Evolutionary conservation across 1,140 invertebrate species (phyloP), one percentile per base, ranked within the genome.

Genomic region (Pseudomyrmex cubaensis): DNA sequence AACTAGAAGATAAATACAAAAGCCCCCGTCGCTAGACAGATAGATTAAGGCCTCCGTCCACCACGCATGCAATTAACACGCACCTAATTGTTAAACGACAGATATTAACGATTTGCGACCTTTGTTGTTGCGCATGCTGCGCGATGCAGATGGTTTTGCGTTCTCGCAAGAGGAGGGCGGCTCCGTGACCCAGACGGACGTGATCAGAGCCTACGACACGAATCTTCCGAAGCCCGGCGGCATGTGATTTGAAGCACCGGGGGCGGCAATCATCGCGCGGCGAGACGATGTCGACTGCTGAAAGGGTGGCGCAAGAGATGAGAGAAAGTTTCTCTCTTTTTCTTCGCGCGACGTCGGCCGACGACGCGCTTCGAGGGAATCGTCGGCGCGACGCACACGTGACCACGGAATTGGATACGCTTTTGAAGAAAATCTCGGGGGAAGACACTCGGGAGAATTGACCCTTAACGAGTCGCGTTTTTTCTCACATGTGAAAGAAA

Each of bases 101-200:
- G 87, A 85, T 9, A 64, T 69, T 85, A 89, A 89, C 82, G 48
- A 61, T 62, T 87, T 77, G 76, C 84, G 84, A 61, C 85, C 77
- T 89, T 87, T 90, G 15, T 87, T 90, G 77, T 90, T 90, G 84
- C 64, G 77, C 80, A 90, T 85, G 86, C 87, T 88, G 77, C 89
- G 56, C 62, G 73, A 85, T 84, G 77, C 95, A 99, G 98, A 99
- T 97, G 99, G 99, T 83, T 99, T 98, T 95, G 99, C 99, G 84
- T 99, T 99, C 95, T 99, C 99, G 17, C 99, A 99, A 97, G 99
- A 99, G 95, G 99, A 99, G 96, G 97, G 98, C 92, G 98, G 98
- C 83, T 97, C 97, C 89, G 97, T 99, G 59, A 96, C 97, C 25
- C 98, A 99, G 94, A 97, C 98, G 64, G 97, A 98, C 90, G 96